phyloP scores from a whole-genome alignment of 1,140 invertebrate genomes.

The Drosophila miranda region DNA sequence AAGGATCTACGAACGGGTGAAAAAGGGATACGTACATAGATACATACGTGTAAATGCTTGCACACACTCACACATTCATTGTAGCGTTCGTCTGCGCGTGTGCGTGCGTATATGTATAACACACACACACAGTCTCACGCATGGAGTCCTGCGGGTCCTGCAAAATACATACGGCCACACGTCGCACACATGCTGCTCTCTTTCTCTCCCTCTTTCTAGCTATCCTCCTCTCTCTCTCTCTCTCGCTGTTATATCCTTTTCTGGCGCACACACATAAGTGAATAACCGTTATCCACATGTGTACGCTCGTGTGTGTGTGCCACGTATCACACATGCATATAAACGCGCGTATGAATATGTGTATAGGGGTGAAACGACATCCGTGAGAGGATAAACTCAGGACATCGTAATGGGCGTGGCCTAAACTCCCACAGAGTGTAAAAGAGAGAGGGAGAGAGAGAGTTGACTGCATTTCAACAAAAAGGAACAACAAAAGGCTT shows the following conservation, averaged over 20 bases:
- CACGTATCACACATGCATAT: too few relatives aligned
- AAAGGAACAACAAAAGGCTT: conserved; percentile 1
- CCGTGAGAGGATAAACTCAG: too few relatives aligned
- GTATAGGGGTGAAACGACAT: too few relatives aligned
- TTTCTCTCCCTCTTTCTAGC: too few relatives aligned
- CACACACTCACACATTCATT: too few relatives aligned
- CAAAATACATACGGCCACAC: conserved; percentile 50
- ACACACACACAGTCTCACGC: conserved; percentile 15
- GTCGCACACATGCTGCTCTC: conserved; percentile 10
- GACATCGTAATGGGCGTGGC: too few relatives aligned
- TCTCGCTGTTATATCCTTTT: conserved; percentile 4
- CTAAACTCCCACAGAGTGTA: too few relatives aligned
- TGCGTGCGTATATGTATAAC: conserved; percentile 25
- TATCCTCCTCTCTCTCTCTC: conserved; percentile 15
- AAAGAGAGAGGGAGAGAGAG: too few relatives aligned
- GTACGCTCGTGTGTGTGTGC: too few relatives aligned
- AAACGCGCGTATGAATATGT: conserved; percentile 3
- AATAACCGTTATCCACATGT: too few relatives aligned
- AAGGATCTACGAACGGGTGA: conserved; percentile 8
- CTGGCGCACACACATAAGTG: conserved; percentile 8
- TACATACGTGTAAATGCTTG: neutral
- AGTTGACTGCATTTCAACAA: too few relatives aligned
- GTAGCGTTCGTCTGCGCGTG: conserved; percentile 31
- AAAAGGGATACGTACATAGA: conserved; percentile 6
- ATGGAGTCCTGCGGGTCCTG: conserved; percentile 43